Evolutionary conservation across 1,140 invertebrate genomes (phyloP), one percentile per base, ranked within the genome.

Genomic region (Drosophila melanica): DNA sequence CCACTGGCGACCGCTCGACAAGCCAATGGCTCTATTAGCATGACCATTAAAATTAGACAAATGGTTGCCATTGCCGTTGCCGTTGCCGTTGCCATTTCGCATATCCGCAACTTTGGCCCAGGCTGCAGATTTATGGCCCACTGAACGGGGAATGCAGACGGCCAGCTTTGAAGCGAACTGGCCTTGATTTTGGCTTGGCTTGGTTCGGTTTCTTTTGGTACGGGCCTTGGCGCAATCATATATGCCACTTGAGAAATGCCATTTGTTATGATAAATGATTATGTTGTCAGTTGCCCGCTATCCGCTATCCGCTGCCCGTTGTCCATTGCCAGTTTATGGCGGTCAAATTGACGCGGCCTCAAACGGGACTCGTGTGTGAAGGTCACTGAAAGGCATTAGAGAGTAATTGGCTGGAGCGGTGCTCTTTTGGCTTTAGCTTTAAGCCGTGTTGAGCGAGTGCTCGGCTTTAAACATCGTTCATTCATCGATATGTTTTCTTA

Each of bases 31-130:
- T 89, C 84, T 89, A 89, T 89, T 89, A 89, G 84, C 84, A 89
- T 89, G 84, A 66, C 84, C 84, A 89, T 89, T 89, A 89, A 89
- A 89, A 89, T 89, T 89, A 89, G 84, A 89, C 84, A 89, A 89
- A 89, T 89, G 84, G 84, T 76, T 73, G 82, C 79, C 68, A 74
- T 77, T 80, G 67, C 81, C 69, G 48, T 65, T 75, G 74, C 42
- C 10, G 41, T 55, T 55, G 37, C 76, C 70, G 66, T 80, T n/a
- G n/a, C n/a, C n/a, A n/a, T n/a, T 82, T 87, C 82, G 79, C 82
- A 87, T 87, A 87, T 87, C 81, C 84, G 84, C 84, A 82, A 74
- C 59, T 87, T 69, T 79, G 44, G 63, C 47, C 53, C 63, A 68
- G 58, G 41, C 69, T 60, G 76, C 73, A 89, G 75, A 87, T 87